phyloP scores from a whole-genome alignment of 1,140 invertebrate species.

The Bombus consobrinus region DNA sequence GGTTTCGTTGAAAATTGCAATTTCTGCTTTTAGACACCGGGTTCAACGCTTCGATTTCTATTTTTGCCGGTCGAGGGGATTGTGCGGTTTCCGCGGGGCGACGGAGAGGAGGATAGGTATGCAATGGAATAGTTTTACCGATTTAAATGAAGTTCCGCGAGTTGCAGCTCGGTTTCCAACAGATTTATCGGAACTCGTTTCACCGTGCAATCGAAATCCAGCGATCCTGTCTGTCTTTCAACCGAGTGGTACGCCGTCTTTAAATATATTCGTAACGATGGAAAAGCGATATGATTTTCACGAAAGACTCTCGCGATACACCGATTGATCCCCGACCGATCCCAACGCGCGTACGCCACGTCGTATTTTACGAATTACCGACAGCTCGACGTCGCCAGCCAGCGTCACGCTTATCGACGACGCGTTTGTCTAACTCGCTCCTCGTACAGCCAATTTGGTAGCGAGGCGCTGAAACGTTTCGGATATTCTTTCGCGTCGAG shows the following conservation, averaged over 20 bases:
- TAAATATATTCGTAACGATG: not conserved
- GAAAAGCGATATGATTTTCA: no score
- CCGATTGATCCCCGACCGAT: no score
- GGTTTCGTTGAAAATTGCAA: constrained; percentile 8
- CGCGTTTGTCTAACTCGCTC: no score
- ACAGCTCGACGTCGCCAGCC: no score
- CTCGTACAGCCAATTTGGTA: no score
- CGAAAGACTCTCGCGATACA: no score
- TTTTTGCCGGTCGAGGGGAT: constrained; percentile 16
- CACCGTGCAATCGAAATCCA: not conserved
- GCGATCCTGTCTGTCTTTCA: not conserved
- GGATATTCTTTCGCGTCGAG: no score
- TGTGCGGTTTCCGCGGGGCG: constrained; percentile 21
- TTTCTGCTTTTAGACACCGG: constrained; percentile 20
- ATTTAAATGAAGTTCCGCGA: constrained; percentile 27
- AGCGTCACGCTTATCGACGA: no score
- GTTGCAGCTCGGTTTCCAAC: not conserved
- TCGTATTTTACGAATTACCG: no score
- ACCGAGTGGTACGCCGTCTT: not conserved
- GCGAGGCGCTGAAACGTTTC: no score
- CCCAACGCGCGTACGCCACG: no score
- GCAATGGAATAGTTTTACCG: constrained; percentile 28
- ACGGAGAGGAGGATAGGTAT: not conserved
- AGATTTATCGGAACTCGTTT: not conserved
- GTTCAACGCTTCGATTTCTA: constrained; percentile 23